Conservation (phyloP, 1,140 invertebrate species). For the Anadara kagoshimensis region DNA sequence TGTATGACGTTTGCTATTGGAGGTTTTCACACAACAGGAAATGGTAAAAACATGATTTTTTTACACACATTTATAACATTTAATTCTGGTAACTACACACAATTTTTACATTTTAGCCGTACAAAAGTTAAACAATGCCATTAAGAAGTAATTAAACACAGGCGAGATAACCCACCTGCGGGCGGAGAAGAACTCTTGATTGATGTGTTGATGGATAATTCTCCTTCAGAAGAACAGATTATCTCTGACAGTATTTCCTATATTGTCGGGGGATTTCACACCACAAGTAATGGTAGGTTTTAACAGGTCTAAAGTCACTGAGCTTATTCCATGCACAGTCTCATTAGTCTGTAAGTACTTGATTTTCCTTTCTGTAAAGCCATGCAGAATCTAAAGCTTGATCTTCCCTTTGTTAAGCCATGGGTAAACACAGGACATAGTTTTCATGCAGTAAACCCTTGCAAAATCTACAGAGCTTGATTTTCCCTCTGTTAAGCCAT, state of each 20-base stretch:
- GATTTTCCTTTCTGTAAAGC: too few species aligned
- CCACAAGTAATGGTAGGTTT: conserved; percentile 63
- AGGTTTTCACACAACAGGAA: conserved; percentile 65
- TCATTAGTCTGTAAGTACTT: background rate
- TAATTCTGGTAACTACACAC: too few species aligned
- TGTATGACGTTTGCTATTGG: conserved; percentile 47
- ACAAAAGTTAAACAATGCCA: conserved; percentile 5
- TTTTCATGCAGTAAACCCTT: too few species aligned
- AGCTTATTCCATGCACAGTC: background rate
- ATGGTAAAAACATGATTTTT: conserved; percentile 49
- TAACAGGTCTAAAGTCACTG: too few species aligned
- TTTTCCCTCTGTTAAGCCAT: too few species aligned
- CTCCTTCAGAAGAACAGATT: conserved; percentile 43
- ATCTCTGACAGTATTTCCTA: conserved; percentile 49
- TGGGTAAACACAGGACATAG: too few species aligned
- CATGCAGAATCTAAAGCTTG: too few species aligned
- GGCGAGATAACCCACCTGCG: conserved; percentile 35
- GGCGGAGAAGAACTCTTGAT: conserved; percentile 55
- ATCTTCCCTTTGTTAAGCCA: too few species aligned
- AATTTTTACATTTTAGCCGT: background rate
- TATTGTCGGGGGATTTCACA: conserved; percentile 63
- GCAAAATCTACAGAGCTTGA: too few species aligned
- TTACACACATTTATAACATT: too few species aligned
- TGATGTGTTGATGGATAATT: conserved; percentile 50
- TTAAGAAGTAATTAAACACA: conserved; percentile 39